Evolutionary conservation across 1,140 invertebrate genomes (phyloP).

Genomic region (Venturia canescens): DNA sequence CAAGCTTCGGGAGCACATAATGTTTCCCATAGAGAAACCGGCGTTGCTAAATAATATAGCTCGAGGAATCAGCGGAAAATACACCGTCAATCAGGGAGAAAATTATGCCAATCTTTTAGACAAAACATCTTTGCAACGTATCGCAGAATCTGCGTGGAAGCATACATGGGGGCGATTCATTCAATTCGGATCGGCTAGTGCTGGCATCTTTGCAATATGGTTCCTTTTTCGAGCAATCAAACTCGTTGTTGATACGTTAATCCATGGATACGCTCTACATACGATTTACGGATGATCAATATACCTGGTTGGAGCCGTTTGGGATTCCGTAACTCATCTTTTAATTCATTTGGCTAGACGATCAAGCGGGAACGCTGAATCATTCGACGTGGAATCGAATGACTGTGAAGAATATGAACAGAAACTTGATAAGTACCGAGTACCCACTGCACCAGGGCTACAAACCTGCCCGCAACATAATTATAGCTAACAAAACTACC

Average conservation of each 20-base stretch:
- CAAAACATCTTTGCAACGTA: conserved; percentile 1
- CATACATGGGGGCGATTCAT: conserved; percentile 21
- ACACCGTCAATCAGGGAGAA: not conserved
- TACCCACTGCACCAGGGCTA: too few relatives aligned
- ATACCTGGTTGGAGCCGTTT: not conserved
- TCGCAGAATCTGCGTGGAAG: conserved; percentile 14
- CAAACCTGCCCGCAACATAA: too few relatives aligned
- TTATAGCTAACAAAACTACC: too few relatives aligned
- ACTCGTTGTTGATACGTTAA: conserved; percentile 37
- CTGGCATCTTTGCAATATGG: not conserved
- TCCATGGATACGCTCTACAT: conserved; percentile 47
- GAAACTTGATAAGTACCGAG: too few relatives aligned
- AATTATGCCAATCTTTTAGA: conserved; percentile 41
- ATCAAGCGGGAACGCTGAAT: too few relatives aligned
- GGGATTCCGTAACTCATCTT: conserved; percentile 14
- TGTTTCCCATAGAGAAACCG: conserved; percentile 53
- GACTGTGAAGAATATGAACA: too few relatives aligned
- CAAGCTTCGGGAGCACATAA: conserved; percentile 1
- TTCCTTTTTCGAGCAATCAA: not conserved
- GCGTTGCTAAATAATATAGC: conserved; percentile 55
- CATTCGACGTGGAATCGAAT: too few relatives aligned
- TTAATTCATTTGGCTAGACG: not conserved
- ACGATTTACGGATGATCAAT: conserved; percentile 38
- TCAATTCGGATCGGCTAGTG: conserved; percentile 36
- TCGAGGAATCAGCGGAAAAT: conserved; percentile 35